A percentile compares a stretch with the other conserved stretches of the same genome.
Conservation (phyloP, 2,888 invertebrate species). For the Trachelus stipa region DNA sequence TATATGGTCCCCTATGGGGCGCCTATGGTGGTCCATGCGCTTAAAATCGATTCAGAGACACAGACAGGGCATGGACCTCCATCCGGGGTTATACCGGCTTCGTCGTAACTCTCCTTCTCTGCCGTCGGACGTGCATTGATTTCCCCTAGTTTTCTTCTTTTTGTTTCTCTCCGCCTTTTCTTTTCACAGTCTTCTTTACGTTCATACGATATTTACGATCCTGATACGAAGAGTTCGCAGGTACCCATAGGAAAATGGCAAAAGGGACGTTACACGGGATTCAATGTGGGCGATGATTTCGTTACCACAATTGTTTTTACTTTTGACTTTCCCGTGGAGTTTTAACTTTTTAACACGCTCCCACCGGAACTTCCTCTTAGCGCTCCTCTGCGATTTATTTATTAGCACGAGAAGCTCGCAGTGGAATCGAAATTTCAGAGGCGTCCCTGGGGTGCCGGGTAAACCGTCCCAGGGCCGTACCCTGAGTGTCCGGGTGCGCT, state of each 20-base stretch:
- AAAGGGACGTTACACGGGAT: neutral
- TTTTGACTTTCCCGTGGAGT: neutral
- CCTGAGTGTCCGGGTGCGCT: slow-evolving; percentile 21
- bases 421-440: slow-evolving; percentile 2
- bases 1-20: slow-evolving; percentile 14
- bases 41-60: slow-evolving; percentile 60
- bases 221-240: neutral
- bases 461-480: slow-evolving; percentile 6
- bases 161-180: neutral
- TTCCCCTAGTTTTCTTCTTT: neutral
- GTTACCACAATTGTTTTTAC: neutral
- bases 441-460: slow-evolving; percentile 16
- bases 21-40: slow-evolving; percentile 55
- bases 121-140: slow-evolving; percentile 2
- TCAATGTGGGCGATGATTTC: neutral
- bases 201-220: neutral
- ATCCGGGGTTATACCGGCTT: slow-evolving; percentile 40
- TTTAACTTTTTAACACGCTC: neutral
- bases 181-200: neutral
- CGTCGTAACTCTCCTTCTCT: slow-evolving; percentile 40
- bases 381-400: neutral
- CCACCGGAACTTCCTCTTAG: neutral
- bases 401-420: neutral
- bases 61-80: slow-evolving; percentile 55
- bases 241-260: neutral